Evolutionary conservation across 2,888 invertebrate species (phyloP).

Genomic region (Harmothoe impar): DNA sequence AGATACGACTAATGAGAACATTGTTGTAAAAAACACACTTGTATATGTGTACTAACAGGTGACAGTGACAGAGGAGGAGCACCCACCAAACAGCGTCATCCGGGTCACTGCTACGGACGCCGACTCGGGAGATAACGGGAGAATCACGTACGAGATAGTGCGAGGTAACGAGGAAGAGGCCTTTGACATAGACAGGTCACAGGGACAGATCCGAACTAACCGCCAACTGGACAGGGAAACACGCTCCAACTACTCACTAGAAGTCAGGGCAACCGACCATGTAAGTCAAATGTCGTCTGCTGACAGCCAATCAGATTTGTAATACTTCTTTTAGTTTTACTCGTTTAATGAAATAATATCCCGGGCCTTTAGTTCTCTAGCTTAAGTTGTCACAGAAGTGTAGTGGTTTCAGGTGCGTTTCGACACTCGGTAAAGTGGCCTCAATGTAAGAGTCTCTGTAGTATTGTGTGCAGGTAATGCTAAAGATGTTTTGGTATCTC

Average conservation of each 20-base stretch:
- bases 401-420: too few relatives aligned
- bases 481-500: too few relatives aligned
- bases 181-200: conserved; percentile 70
- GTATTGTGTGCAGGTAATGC: too few relatives aligned
- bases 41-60: not conserved
- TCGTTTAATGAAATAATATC: not conserved
- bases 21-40: too few relatives aligned
- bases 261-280: conserved; percentile 92
- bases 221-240: conserved; percentile 92
- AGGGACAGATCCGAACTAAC: conserved; percentile 65
- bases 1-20: too few relatives aligned
- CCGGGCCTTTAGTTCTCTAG: too few relatives aligned
- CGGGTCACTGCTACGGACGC: conserved; percentile 94
- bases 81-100: conserved; percentile 86
- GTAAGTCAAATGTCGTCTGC: conserved; percentile 68
- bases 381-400: too few relatives aligned
- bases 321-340: conserved; percentile 24
- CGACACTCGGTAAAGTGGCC: too few relatives aligned
- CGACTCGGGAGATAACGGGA: conserved; percentile 86
- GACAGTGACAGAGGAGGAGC: conserved; percentile 88
- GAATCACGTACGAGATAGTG: conserved; percentile 84
- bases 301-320: not conserved
- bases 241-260: conserved; percentile 93
- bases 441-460: too few relatives aligned
- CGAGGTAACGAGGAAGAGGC: conserved; percentile 64